phyloP scores from a whole-genome alignment of 1,140 invertebrate genomes.

The Drosophila elegans region DNA sequence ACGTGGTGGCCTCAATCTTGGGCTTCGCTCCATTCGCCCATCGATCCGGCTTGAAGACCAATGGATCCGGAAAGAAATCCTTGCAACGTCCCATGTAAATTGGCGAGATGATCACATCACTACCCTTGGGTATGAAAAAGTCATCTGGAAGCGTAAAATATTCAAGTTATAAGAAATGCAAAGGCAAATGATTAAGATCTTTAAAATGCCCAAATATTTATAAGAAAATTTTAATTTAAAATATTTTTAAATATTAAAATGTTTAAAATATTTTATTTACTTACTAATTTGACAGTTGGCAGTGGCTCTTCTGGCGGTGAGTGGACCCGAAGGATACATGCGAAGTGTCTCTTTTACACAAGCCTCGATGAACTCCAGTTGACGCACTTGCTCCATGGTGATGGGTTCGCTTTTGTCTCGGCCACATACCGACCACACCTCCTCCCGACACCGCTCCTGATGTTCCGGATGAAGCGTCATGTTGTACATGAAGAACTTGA shows the following conservation, averaged over 20 bases:
- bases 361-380: conserved; percentile 87
- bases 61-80: conserved; percentile 89
- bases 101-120: conserved; percentile 60
- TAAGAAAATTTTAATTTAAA: too few relatives aligned
- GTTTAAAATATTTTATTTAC: conserved; percentile 1
- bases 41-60: conserved; percentile 90
- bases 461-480: conserved; percentile 62
- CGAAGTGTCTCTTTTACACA: conserved; percentile 89
- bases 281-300: conserved; percentile 66
- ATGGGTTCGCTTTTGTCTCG: conserved; percentile 70
- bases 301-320: conserved; percentile 87
- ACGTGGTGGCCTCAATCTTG: conserved; percentile 86
- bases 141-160: conserved; percentile 29
- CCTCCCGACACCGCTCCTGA: conserved; percentile 87
- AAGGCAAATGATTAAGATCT: too few relatives aligned
- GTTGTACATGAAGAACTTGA: conserved; percentile 70
- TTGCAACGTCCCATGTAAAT: conserved; percentile 67
- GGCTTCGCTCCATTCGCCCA: conserved; percentile 85
- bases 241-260: background rate
- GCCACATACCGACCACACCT: conserved; percentile 87
- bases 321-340: conserved; percentile 92
- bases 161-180: background rate
- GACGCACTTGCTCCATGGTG: conserved; percentile 86
- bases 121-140: conserved; percentile 63
- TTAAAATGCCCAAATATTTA: too few relatives aligned